Evolutionary conservation across 2,888 invertebrate genomes (phyloP).

Genomic region (Lasioglossum marginatum): DNA sequence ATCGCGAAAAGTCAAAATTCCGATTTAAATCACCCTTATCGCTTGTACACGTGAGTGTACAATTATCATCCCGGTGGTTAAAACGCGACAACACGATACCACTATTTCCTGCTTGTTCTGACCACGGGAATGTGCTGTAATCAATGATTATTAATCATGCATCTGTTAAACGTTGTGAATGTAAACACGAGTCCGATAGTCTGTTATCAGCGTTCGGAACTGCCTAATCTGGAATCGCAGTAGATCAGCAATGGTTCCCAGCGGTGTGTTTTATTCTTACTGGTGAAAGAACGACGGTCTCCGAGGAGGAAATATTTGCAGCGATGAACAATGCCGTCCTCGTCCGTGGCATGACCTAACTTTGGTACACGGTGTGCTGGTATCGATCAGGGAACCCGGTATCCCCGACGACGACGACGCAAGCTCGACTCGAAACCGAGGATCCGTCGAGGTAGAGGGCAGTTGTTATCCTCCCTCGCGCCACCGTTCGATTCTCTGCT

Average conservation of each 20-base stretch:
- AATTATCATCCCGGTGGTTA: neutral
- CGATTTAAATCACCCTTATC: neutral
- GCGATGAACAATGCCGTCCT: conserved; percentile 13
- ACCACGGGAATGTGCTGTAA: too few relatives aligned
- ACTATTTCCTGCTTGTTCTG: neutral
- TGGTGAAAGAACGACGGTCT: neutral
- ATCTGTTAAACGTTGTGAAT: too few relatives aligned
- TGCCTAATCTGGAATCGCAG: neutral
- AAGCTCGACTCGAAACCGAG: conserved; percentile 35
- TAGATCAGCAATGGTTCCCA: neutral
- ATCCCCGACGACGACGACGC: conserved; percentile 49
- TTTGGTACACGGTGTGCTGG: conserved; percentile 21
- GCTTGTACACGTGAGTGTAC: neutral
- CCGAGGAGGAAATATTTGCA: neutral
- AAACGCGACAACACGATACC: neutral
- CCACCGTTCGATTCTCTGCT: conserved; percentile 6
- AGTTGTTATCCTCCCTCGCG: conserved; percentile 42
- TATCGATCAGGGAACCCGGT: conserved; percentile 60
- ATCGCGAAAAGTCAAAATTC: neutral
- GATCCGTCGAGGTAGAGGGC: conserved; percentile 44
- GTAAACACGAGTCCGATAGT: too few relatives aligned
- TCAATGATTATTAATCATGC: too few relatives aligned
- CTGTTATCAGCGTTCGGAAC: too few relatives aligned
- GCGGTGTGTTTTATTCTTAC: neutral
- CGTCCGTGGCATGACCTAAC: conserved; percentile 44